phyloP scores from a whole-genome alignment of 37 sponge, comb jelly and placozoan species.

The Lycopodina hypogea region DNA sequence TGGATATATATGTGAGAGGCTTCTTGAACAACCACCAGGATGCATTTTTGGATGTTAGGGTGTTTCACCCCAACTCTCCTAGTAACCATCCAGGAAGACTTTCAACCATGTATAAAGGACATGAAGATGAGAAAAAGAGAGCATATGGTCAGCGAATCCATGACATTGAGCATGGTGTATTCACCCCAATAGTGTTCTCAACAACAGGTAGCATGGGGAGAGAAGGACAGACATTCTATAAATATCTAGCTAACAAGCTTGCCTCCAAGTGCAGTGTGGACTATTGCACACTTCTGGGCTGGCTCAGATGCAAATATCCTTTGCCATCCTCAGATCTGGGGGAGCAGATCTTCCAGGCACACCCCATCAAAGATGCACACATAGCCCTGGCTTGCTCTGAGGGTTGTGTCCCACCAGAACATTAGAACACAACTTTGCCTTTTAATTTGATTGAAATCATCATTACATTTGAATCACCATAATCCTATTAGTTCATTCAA shows the following conservation, averaged over 20 bases:
- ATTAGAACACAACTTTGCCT: background rate
- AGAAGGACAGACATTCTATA: slow-evolving; percentile 27
- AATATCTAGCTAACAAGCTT: slow-evolving; percentile 21
- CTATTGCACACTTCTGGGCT: slow-evolving; percentile 16
- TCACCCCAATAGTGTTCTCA: slow-evolving; percentile 46
- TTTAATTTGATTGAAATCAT: background rate
- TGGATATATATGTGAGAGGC: slow-evolving; percentile 30
- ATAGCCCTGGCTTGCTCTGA: slow-evolving; percentile 2
- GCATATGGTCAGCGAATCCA: slow-evolving; percentile 23
- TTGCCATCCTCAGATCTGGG: slow-evolving; percentile 16
- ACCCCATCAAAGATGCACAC: slow-evolving; percentile 2
- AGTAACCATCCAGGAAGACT: slow-evolving; percentile 17
- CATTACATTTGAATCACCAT: background rate
- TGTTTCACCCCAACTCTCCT: slow-evolving; percentile 41
- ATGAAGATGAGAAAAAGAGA: slow-evolving; percentile 20
- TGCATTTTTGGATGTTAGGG: slow-evolving; percentile 48
- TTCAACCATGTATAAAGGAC: slow-evolving; percentile 16
- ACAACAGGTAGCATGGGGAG: slow-evolving; percentile 32
- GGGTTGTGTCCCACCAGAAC: slow-evolving; percentile 10
- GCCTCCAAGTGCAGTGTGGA: slow-evolving; percentile 12
- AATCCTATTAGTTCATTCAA: too few relatives aligned
- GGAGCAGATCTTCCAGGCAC: slow-evolving; percentile 24
- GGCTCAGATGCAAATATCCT: slow-evolving; percentile 35
- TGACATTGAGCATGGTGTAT: slow-evolving; percentile 32
- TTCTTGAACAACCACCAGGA: slow-evolving; percentile 20